Percentiles rank a stretch among this genome's conserved stretches.
phyloP scores from a whole-genome alignment of 2,113 vertebrate species.

The Puffinus mauretanicus region DNA sequence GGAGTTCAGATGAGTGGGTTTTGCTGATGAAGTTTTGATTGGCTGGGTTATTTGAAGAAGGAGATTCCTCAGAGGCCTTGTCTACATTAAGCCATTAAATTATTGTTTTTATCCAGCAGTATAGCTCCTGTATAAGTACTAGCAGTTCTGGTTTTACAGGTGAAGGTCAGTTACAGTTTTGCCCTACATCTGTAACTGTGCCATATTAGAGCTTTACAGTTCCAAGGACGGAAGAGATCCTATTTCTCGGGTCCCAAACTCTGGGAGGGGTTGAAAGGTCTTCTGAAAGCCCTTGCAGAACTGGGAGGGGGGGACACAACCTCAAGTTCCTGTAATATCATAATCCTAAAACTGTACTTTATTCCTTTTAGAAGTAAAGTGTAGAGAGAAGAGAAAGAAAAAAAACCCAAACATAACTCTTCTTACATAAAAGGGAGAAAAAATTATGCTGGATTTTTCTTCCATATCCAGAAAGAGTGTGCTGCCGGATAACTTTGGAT shows the following conservation, averaged over 20 bases:
- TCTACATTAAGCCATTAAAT: conserved; percentile 54
- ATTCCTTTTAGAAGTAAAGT: background rate
- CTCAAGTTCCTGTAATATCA: background rate
- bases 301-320: rapidly evolving
- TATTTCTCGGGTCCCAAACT: background rate
- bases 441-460: background rate
- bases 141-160: conserved; percentile 45
- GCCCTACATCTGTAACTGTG: conserved; percentile 34
- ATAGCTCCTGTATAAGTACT: background rate
- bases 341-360: background rate
- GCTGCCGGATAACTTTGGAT: background rate
- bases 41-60: conserved; percentile 35
- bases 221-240: background rate
- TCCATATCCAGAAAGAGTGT: background rate
- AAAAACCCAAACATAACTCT: background rate
- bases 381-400: background rate
- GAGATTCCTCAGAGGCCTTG: conserved; percentile 23
- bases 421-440: background rate
- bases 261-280: background rate
- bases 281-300: background rate
- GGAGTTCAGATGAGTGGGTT: background rate
- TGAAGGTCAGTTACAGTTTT: conserved; percentile 44
- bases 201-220: background rate
- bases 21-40: conserved; percentile 8
- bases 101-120: conserved; percentile 29